phyloP scores from a whole-genome alignment of 2,888 invertebrate species.

The Cryptus armator region DNA sequence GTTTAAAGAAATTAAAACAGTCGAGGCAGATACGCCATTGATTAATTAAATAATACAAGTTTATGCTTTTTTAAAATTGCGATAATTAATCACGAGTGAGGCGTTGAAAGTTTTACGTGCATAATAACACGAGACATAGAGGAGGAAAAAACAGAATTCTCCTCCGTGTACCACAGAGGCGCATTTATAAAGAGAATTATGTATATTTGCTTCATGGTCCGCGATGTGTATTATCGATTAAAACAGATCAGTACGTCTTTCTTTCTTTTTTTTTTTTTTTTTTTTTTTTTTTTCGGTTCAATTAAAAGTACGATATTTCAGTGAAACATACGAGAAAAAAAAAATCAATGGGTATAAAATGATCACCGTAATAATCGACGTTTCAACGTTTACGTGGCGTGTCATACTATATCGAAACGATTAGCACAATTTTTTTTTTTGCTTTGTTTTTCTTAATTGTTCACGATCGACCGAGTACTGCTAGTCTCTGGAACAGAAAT shows the following conservation, averaged over 20 bases:
- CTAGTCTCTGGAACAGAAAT: slow-evolving; percentile 85
- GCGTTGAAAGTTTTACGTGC: slow-evolving; percentile 8
- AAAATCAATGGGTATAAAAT: slow-evolving; percentile 30
- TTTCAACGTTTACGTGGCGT: slow-evolving; percentile 56
- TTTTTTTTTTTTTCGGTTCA: neutral
- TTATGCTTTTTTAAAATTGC: neutral
- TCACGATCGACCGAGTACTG: slow-evolving; percentile 71
- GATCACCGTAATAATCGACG: slow-evolving; percentile 43
- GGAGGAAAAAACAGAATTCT: slow-evolving; percentile 52
- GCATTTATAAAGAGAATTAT: slow-evolving; percentile 13
- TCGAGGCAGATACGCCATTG: slow-evolving; percentile 78
- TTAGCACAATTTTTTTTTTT: slow-evolving; percentile 59
- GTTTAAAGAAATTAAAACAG: slow-evolving; percentile 85
- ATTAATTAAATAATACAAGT: slow-evolving; percentile 41
- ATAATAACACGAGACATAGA: neutral
- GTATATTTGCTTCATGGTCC: slow-evolving; percentile 35
- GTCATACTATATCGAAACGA: slow-evolving; percentile 51
- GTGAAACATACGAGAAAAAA: slow-evolving; percentile 13
- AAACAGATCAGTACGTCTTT: neutral
- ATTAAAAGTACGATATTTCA: slow-evolving; percentile 6
- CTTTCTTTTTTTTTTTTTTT: neutral
- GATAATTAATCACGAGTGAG: neutral
- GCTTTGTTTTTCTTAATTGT: slow-evolving; percentile 60
- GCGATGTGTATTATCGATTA: neutral
- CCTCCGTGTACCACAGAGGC: slow-evolving; percentile 6